Evolutionary conservation across 2,113 vertebrate genomes (phyloP), one percentile per base, ranked within the genome.

Genomic region (Calonectris borealis): DNA sequence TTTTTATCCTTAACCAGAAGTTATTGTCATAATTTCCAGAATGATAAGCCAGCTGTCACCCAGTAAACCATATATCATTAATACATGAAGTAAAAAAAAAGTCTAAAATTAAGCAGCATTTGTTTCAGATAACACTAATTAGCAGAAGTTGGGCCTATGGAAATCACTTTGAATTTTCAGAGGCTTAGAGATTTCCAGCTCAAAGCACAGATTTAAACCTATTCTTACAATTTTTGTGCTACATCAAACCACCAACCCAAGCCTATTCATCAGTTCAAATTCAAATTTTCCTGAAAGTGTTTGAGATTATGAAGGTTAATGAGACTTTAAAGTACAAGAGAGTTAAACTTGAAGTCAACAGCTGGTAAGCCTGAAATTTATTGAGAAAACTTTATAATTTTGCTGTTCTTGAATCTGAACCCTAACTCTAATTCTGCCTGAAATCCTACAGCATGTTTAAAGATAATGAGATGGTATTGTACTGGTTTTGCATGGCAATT

Each of bases 1-100:
- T 66, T 94, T 93, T 94, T 81, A 77, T 95, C 40, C 54, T 92
- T 83, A 86, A 96, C 24, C 55, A 94, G 64, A 90, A 62, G 34
- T 88, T 89, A 75, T 64, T 49, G 21, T 79, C 77, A 72, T 40
- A 57, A 79, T 88, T 94, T 96, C 70, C 57, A 83, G 69, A 91
- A 83, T 61, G n/a, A 88, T 93, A 91, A 95, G 32, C 8, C 68
- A 90, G 34, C 24, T 94, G 46, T 71, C 86, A 75, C 36, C 25
- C 34, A 91, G n/a, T 75, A 86, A 94, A 75, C 21, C 16, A 88
- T 24, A 55, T 58, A 94, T 88, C 27, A 57, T 11, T 6, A 90
- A 90, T 29, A 21, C 49, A 86, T 55, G 31, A 52, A 79, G 69
- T 76, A 60, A 79, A 78, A 80, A 94, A n/a, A 32, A 31, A 3